Evolutionary conservation across 1,140 invertebrate species (phyloP).

Genomic region (Drosophila littoralis): DNA sequence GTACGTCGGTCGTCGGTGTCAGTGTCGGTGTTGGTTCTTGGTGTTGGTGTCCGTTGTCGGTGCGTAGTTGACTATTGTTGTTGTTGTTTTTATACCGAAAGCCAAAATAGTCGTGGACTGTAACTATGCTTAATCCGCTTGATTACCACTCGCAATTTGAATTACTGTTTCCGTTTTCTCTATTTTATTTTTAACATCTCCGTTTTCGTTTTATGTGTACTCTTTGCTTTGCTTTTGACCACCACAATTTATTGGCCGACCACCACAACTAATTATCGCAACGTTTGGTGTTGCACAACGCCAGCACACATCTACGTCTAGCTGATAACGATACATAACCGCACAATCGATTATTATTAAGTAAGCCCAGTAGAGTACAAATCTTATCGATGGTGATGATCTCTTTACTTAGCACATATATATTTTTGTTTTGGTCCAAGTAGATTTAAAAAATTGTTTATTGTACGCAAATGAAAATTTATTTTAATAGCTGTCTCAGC

Average conservation of each 20-base stretch:
- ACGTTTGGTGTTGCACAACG: conserved; percentile 35
- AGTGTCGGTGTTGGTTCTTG: conserved; percentile 46
- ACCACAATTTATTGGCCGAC: conserved; percentile 49
- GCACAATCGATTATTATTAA: conserved; percentile 6
- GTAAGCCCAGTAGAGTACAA: no score
- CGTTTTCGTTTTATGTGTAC: conserved; percentile 64
- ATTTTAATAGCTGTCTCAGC: background rate
- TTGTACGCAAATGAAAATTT: background rate
- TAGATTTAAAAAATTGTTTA: background rate
- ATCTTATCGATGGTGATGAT: conserved; percentile 8
- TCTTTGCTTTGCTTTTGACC: conserved; percentile 60
- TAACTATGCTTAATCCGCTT: conserved; percentile 58
- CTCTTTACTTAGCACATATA: background rate
- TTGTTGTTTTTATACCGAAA: conserved; percentile 34
- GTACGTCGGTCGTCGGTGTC: conserved; percentile 53
- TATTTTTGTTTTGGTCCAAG: no score
- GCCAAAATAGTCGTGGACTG: conserved; percentile 49
- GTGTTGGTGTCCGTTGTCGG: conserved; percentile 38
- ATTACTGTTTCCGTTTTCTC: conserved; percentile 59
- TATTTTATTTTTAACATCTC: conserved; percentile 62
- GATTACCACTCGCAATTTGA: conserved; percentile 69
- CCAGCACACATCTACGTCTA: conserved; percentile 9
- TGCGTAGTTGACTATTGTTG: conserved; percentile 65
- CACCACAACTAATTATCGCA: conserved; percentile 39
- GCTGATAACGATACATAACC: background rate